These are phyloP conservation scores for Julus scanicus DNA, from an alignment of 2,888 invertebrate species.

Conservation along the genomic window DNA sequence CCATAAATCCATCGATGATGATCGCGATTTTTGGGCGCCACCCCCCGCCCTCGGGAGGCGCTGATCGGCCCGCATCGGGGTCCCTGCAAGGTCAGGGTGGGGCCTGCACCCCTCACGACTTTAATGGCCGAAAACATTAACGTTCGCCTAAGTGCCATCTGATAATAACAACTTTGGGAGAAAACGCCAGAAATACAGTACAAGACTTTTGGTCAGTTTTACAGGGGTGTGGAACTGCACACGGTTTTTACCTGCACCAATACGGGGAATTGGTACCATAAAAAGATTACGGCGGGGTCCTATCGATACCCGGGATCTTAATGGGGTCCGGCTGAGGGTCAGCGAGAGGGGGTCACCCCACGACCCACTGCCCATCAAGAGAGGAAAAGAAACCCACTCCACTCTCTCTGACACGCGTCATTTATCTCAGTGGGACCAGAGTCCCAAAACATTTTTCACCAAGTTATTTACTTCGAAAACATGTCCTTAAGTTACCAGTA, in stretches of 20 bases:
- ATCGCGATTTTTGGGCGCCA: neutral
- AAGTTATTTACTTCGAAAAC: neutral
- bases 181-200: neutral
- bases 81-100: neutral
- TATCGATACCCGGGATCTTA: conserved; percentile 21
- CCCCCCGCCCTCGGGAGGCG: neutral
- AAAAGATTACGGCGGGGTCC: conserved; percentile 13
- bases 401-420: neutral
- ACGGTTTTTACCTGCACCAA: neutral
- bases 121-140: conserved; percentile 33
- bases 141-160: conserved; percentile 22
- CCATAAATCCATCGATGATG: conserved; percentile 28
- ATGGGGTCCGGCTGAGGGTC: conserved; percentile 4
- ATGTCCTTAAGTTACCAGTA: neutral
- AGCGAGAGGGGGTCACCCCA: neutral
- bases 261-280: conserved; percentile 5
- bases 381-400: neutral
- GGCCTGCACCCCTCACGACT: conserved; percentile 21
- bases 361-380: neutral
- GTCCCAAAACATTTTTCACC: neutral
- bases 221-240: neutral
- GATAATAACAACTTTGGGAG: neutral
- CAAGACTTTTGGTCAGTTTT: neutral
- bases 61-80: neutral
- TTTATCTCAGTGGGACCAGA: neutral